phyloP scores from a whole-genome alignment of 2,113 vertebrate species.

The Sander vitreus region DNA sequence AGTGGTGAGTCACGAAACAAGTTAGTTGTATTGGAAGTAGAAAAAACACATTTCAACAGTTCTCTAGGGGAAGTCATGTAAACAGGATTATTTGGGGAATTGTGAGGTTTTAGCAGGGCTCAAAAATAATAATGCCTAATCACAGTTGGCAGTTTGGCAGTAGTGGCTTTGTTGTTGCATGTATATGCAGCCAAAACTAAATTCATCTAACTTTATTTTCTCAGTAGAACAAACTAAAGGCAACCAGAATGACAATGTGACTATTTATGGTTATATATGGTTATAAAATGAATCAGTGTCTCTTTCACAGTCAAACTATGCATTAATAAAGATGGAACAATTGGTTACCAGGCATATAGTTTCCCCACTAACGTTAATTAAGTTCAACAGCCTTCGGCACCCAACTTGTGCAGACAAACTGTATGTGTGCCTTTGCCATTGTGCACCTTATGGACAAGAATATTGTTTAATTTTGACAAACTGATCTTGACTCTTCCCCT shows the following conservation, averaged over 20 bases:
- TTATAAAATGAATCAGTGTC: constrained; percentile 4
- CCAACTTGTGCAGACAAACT: constrained; percentile 9
- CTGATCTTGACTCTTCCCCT: constrained; percentile 5
- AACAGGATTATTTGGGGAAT: constrained; percentile 31
- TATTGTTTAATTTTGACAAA: constrained; percentile 16
- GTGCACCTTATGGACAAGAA: background rate
- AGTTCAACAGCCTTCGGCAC: constrained; percentile 3
- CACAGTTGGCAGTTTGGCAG: constrained; percentile 33
- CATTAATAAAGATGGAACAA: background rate
- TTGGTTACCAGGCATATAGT: background rate
- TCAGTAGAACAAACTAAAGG: constrained; percentile 18
- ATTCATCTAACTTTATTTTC: constrained; percentile 34
- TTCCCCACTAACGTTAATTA: constrained; percentile 2
- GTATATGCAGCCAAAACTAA: constrained; percentile 26
- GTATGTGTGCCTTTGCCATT: constrained; percentile 2
- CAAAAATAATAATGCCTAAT: constrained; percentile 35
- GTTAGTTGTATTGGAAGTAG: constrained; percentile 10
- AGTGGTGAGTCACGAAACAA: constrained; percentile 8
- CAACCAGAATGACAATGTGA: constrained; percentile 10
- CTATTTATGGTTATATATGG: background rate
- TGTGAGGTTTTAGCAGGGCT: constrained; percentile 20
- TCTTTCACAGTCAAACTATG: constrained; percentile 22
- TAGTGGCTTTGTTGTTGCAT: constrained; percentile 14
- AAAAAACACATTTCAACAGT: constrained; percentile 11
- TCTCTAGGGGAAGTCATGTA: constrained; percentile 16